These are phyloP conservation scores for Matsumurasca onukii DNA, from an alignment of 1,140 invertebrate genomes.

Conservation along the genomic window DNA sequence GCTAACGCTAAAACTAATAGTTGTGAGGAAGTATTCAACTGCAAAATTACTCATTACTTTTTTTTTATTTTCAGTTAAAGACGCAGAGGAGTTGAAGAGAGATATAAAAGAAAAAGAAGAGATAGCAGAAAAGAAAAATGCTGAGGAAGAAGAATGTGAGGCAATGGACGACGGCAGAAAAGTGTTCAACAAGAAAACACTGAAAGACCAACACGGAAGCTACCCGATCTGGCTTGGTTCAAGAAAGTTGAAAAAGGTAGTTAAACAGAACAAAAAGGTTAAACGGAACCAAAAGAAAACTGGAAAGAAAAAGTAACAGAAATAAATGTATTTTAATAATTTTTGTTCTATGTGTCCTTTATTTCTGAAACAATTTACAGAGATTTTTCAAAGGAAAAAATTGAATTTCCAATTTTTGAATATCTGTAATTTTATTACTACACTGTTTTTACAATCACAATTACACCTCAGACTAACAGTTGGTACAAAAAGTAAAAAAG, in stretches of 20 bases:
- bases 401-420: background rate
- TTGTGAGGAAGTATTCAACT: no score
- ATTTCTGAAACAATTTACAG: no score
- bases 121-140: slow-evolving; percentile 4
- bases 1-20: no score
- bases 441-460: no score
- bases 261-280: slow-evolving; percentile 26
- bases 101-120: background rate
- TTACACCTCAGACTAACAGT: no score
- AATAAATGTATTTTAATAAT: slow-evolving; percentile 7
- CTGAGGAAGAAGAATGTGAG: slow-evolving; percentile 20
- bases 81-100: slow-evolving; percentile 6
- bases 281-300: slow-evolving; percentile 33
- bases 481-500: no score
- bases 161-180: slow-evolving; percentile 27
- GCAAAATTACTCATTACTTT: no score
- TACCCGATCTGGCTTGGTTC: slow-evolving; percentile 38
- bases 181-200: slow-evolving; percentile 39
- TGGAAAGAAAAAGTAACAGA: slow-evolving; percentile 24
- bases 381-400: no score
- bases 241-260: slow-evolving; percentile 34
- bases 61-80: background rate
- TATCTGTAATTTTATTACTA: background rate
- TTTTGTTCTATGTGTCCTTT: background rate
- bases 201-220: slow-evolving; percentile 41